Conservation (phyloP, 1,140 invertebrate species). For the Condylostylus longicornis region DNA sequence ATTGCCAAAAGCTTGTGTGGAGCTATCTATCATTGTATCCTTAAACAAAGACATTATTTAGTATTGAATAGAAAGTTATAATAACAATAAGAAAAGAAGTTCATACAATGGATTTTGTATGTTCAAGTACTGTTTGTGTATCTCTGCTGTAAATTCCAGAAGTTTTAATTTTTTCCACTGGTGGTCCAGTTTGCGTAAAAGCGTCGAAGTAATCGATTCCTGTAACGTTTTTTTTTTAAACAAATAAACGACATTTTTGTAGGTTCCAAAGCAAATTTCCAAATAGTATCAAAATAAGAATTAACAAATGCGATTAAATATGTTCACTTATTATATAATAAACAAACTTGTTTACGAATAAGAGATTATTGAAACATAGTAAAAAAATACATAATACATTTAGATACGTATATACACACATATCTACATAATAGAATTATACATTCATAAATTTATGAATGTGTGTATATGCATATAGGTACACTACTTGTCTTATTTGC, state of each 20-base stretch:
- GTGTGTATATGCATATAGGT: no score
- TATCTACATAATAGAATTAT: no score
- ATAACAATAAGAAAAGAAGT: not conserved
- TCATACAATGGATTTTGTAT: conserved; percentile 20
- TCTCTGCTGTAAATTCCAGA: conserved; percentile 23
- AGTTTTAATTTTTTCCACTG: conserved; percentile 21
- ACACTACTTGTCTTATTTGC: no score
- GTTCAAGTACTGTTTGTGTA: conserved; percentile 24
- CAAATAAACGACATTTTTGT: not conserved
- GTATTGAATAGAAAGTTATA: not conserved
- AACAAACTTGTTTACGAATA: no score
- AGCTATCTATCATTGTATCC: conserved; percentile 26
- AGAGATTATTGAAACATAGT: no score
- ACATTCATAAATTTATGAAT: no score
- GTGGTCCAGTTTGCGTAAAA: conserved; percentile 42
- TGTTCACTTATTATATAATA: no score
- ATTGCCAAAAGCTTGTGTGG: conserved; percentile 24
- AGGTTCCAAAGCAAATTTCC: not conserved
- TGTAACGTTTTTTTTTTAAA: not conserved
- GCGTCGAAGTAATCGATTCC: conserved; percentile 39
- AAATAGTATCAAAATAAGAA: not conserved
- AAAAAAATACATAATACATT: no score
- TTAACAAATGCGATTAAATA: no score
- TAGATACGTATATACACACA: no score
- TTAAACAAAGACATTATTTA: conserved; percentile 5